Percentiles rank a stretch among this genome's conserved stretches.
phyloP scores from a whole-genome alignment of 2,888 invertebrate species.

The Druceiella hillmani region DNA sequence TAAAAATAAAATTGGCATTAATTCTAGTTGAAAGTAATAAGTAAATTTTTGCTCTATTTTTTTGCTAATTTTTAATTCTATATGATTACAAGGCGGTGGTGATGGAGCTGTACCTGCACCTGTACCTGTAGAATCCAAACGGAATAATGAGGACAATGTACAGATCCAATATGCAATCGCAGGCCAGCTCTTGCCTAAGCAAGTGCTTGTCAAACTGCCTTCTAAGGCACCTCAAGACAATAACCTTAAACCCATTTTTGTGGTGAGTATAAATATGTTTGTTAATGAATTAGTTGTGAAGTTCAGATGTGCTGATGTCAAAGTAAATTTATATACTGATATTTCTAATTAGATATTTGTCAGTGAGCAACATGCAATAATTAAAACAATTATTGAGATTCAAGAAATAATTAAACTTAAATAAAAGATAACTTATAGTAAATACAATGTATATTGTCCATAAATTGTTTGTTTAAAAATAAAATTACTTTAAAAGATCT shows the following conservation, averaged over 20 bases:
- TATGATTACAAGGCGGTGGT: slow-evolving; percentile 22
- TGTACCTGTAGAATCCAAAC: slow-evolving; percentile 24
- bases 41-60: too few species aligned
- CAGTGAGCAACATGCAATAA: too few species aligned
- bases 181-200: slow-evolving; percentile 68
- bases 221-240: slow-evolving; percentile 43
- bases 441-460: too few species aligned
- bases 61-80: slow-evolving; percentile 3
- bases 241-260: slow-evolving; percentile 54
- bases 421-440: too few species aligned
- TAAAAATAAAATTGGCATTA: too few species aligned
- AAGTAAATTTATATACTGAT: background rate
- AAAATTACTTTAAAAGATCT: too few species aligned
- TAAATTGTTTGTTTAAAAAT: too few species aligned
- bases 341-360: too few species aligned
- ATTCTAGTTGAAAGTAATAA: too few species aligned
- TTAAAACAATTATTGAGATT: too few species aligned
- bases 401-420: too few species aligned
- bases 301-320: background rate
- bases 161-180: slow-evolving; percentile 41
- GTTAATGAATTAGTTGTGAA: background rate
- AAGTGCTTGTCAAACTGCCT: slow-evolving; percentile 63
- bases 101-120: slow-evolving; percentile 25
- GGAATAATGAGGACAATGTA: slow-evolving; percentile 37
- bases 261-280: slow-evolving; percentile 35